Evolutionary conservation across 2,113 vertebrate genomes (phyloP).

Genomic region (Anarrhichthys ocellatus): DNA sequence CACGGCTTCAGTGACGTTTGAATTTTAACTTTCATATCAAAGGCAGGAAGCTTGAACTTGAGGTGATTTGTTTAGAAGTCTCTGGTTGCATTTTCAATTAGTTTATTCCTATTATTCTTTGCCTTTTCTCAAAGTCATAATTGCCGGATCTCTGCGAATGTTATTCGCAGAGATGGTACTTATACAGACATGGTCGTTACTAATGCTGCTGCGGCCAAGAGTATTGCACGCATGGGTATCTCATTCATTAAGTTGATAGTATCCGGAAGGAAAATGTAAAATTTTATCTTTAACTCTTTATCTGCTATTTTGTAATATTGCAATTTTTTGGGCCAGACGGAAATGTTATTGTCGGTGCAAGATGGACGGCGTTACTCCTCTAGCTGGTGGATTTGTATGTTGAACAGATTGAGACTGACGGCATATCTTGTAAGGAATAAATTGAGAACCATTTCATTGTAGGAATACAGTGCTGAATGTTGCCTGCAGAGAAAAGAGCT

Average conservation of each 20-base stretch:
- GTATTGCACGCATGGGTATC: conserved; percentile 13
- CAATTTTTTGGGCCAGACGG: conserved; percentile 2
- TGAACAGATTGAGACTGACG: conserved; percentile 65
- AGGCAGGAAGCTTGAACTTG: conserved; percentile 9
- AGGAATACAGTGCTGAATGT: conserved; percentile 40
- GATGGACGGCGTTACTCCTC: conserved; percentile 44
- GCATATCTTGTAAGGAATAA: conserved; percentile 68
- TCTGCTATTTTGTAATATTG: conserved; percentile 26
- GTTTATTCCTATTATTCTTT: conserved; percentile 13
- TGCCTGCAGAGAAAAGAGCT: conserved; percentile 51
- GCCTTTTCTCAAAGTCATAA: conserved; percentile 33
- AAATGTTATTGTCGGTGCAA: conserved; percentile 42
- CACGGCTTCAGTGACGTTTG: conserved; percentile 19
- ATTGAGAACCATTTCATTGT: conserved; percentile 69
- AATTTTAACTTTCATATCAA: conserved; percentile 38
- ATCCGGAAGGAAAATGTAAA: conserved; percentile 33
- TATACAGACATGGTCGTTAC: conserved; percentile 41
- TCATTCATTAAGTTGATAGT: conserved; percentile 16
- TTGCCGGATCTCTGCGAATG: background rate
- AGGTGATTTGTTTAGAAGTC: conserved; percentile 10
- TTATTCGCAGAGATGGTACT: conserved; percentile 2
- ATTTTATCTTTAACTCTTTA: conserved; percentile 28
- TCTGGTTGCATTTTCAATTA: conserved; percentile 17
- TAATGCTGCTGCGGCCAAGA: conserved; percentile 34
- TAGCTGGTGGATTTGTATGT: conserved; percentile 44